These are phyloP conservation scores for Bufo gargarizans DNA, from an alignment of 2,113 vertebrate species.

Conservation along the genomic window DNA sequence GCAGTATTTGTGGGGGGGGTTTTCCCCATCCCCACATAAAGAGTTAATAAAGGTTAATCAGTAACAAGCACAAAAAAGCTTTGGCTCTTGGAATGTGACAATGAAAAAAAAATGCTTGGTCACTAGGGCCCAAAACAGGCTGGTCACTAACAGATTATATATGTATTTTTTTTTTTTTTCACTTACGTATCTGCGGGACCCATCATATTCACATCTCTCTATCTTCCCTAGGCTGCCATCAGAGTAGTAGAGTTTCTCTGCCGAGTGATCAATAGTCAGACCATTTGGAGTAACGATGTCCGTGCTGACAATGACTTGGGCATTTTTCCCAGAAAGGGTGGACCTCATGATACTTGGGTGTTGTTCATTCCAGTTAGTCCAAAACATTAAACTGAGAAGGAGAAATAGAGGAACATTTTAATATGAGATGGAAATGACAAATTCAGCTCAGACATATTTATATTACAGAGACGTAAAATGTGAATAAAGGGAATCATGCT, in stretches of 20 bases:
- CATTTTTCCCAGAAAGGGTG: conserved; percentile 87
- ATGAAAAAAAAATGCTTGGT: too few relatives aligned
- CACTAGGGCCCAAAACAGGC: too few relatives aligned
- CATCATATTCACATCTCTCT: conserved; percentile 95
- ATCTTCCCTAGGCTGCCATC: conserved; percentile 94
- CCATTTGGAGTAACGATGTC: conserved; percentile 95
- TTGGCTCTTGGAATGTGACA: too few relatives aligned
- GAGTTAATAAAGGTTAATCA: too few relatives aligned
- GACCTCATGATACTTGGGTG: conserved; percentile 96
- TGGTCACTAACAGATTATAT: background rate
- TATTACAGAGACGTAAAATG: background rate
- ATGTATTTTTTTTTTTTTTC: background rate
- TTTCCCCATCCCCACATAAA: too few relatives aligned
- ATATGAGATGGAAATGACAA: background rate
- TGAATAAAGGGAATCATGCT: background rate
- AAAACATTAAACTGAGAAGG: conserved; percentile 92
- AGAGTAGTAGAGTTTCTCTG: conserved; percentile 96
- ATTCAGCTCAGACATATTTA: background rate
- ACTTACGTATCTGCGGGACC: conserved; percentile 93
- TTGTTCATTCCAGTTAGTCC: conserved; percentile 99
- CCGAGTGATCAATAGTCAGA: conserved; percentile 91
- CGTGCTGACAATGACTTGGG: conserved; percentile 86
- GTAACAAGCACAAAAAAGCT: too few relatives aligned
- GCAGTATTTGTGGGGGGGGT: too few relatives aligned
- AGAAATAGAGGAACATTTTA: conserved; percentile 55